phyloP scores from a whole-genome alignment of 2,888 invertebrate species.

The Pecten maximus region DNA sequence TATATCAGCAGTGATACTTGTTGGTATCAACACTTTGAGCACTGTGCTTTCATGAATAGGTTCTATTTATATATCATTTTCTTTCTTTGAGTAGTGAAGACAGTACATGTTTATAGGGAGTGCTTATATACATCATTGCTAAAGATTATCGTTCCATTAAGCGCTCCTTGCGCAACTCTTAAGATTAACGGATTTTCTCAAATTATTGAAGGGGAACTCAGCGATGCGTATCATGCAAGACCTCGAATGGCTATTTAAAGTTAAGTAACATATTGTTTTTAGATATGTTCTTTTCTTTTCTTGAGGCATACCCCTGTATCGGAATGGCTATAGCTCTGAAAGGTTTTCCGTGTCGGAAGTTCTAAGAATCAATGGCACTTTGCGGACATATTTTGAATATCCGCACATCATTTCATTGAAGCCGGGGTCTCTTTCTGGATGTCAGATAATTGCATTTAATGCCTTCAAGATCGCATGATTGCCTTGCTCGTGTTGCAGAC shows the following conservation, averaged over 20 bases:
- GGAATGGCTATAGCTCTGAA: background rate
- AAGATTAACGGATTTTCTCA: too few relatives aligned
- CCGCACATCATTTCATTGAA: background rate
- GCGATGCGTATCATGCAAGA: background rate
- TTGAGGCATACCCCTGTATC: background rate
- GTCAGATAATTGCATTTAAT: background rate
- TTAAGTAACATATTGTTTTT: background rate
- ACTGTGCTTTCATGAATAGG: too few relatives aligned
- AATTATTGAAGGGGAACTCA: background rate
- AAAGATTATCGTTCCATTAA: too few relatives aligned
- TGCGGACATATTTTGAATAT: background rate
- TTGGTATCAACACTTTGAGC: too few relatives aligned
- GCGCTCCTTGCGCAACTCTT: too few relatives aligned
- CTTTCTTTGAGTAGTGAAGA: too few relatives aligned
- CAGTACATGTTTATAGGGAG: too few relatives aligned
- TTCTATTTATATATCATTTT: too few relatives aligned
- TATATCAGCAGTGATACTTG: too few relatives aligned
- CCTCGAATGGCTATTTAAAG: background rate
- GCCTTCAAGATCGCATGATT: background rate
- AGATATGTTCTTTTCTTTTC: background rate
- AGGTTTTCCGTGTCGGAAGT: conserved; percentile 27
- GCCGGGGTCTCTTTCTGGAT: background rate
- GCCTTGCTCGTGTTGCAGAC: background rate
- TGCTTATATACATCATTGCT: too few relatives aligned
- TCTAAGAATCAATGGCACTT: background rate